A percentile compares a stretch with the other conserved stretches of the same genome.
Evolutionary conservation across 2,797 vertebrate genomes (phyloP).

Genomic region (Peromyscus nudipes): DNA sequence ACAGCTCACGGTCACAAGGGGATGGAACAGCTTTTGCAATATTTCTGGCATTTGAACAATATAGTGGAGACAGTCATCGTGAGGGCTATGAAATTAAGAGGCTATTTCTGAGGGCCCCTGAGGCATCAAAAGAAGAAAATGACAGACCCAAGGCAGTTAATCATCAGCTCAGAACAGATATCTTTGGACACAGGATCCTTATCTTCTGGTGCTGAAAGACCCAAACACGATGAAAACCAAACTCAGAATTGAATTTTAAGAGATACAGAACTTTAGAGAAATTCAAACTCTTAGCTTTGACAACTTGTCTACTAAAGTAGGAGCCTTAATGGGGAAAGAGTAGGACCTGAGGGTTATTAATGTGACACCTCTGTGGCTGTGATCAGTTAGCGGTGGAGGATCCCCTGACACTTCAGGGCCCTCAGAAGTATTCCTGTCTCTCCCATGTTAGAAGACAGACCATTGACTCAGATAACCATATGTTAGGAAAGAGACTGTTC

Average conservation of each 20-base stretch:
- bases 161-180: conserved; percentile 15
- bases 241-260: neutral
- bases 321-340: neutral
- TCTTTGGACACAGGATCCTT: neutral
- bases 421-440: neutral
- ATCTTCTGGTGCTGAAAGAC: neutral
- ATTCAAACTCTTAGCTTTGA: neutral
- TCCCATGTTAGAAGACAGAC: neutral
- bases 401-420: neutral
- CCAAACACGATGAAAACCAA: neutral
- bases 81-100: neutral
- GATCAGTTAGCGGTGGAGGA: neutral
- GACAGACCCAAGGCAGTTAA: conserved; percentile 3
- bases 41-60: conserved; percentile 13
- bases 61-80: neutral
- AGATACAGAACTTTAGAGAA: neutral
- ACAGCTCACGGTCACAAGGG: conserved; percentile 3
- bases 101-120: neutral
- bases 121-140: neutral
- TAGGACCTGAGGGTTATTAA: neutral
- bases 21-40: neutral
- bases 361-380: no score
- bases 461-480: neutral
- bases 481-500: neutral
- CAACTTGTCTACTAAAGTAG: neutral